phyloP scores from a whole-genome alignment of 2,797 vertebrate species.

The Paedocypris micromegethes region DNA sequence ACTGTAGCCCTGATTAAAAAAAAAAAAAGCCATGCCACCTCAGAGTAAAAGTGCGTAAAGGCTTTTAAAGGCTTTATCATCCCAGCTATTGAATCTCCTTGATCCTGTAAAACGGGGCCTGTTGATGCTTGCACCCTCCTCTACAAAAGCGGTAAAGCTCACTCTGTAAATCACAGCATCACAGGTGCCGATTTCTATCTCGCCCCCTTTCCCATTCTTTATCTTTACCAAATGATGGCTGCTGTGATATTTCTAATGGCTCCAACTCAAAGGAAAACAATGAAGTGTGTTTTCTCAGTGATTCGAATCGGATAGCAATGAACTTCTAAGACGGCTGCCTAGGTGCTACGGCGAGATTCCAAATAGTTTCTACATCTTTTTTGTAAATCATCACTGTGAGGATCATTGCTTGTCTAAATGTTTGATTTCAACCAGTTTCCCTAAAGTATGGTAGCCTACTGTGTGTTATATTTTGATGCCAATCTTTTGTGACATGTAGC shows the following conservation, averaged over 20 bases:
- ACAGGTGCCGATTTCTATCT: neutral
- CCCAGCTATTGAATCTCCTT: slow-evolving; percentile 35
- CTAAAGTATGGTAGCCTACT: slow-evolving; percentile 33
- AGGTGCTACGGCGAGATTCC: slow-evolving; percentile 28
- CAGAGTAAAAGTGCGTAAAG: slow-evolving; percentile 32
- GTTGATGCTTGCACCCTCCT: slow-evolving; percentile 8
- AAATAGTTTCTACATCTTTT: slow-evolving; percentile 30
- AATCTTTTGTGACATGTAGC: neutral
- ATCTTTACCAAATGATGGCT: slow-evolving; percentile 32
- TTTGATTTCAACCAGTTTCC: slow-evolving; percentile 27
- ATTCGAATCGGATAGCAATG: slow-evolving; percentile 20
- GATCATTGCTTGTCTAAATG: slow-evolving; percentile 17
- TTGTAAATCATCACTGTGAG: slow-evolving; percentile 28
- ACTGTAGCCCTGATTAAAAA: slow-evolving; percentile 32
- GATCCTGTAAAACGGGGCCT: slow-evolving; percentile 35
- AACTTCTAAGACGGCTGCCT: slow-evolving; percentile 17
- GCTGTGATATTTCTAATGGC: slow-evolving; percentile 30
- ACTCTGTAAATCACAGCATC: slow-evolving; percentile 21
- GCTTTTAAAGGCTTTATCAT: slow-evolving; percentile 42
- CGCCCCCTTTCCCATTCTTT: neutral
- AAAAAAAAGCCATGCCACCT: slow-evolving; percentile 27
- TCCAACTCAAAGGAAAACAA: slow-evolving; percentile 33
- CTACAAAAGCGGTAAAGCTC: slow-evolving; percentile 6
- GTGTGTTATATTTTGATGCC: slow-evolving; percentile 23
- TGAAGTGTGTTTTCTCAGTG: slow-evolving; percentile 19